These are phyloP conservation scores for Diadegma fenestrale DNA, from an alignment of 2,888 invertebrate genomes.

Conservation along the genomic window DNA sequence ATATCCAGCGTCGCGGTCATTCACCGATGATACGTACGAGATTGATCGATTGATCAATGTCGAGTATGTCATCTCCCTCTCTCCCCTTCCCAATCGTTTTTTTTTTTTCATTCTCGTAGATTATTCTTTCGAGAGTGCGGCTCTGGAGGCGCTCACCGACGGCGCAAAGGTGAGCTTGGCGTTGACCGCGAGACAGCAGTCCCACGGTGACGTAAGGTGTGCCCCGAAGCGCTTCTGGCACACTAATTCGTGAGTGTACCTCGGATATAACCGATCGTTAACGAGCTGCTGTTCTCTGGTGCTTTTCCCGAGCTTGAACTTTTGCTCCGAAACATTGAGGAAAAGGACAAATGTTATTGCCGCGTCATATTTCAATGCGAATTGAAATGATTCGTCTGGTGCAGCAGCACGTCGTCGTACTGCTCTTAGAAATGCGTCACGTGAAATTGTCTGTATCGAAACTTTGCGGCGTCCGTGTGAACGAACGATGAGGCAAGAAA, in stretches of 20 bases:
- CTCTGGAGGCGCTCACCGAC: slow-evolving; percentile 30
- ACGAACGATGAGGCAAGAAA: slow-evolving; percentile 24
- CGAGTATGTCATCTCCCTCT: slow-evolving; percentile 10
- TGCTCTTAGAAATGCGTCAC: not conserved
- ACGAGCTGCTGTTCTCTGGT: slow-evolving; percentile 69
- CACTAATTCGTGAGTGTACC: slow-evolving; percentile 69
- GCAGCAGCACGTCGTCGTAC: too few relatives aligned
- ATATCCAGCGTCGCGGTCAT: not conserved
- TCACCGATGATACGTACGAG: slow-evolving; percentile 3
- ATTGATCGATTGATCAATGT: slow-evolving; percentile 1
- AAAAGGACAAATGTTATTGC: not conserved
- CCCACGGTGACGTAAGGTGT: slow-evolving; percentile 66
- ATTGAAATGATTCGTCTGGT: not conserved
- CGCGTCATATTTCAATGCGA: not conserved
- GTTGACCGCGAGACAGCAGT: slow-evolving; percentile 72
- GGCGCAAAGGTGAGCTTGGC: slow-evolving; percentile 44
- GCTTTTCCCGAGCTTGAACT: slow-evolving; percentile 33
- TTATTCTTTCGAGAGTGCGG: slow-evolving; percentile 22
- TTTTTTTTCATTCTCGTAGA: not conserved
- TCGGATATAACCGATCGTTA: slow-evolving; percentile 72
- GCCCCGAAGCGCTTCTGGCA: slow-evolving; percentile 58
- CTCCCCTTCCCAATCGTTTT: not conserved
- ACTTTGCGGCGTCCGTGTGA: not conserved
- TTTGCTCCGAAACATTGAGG: slow-evolving; percentile 17
- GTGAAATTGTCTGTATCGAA: slow-evolving; percentile 20